Base-by-base conservation (phyloP, 2,888 invertebrate genomes). In the Drosophila eohydei region DNA sequence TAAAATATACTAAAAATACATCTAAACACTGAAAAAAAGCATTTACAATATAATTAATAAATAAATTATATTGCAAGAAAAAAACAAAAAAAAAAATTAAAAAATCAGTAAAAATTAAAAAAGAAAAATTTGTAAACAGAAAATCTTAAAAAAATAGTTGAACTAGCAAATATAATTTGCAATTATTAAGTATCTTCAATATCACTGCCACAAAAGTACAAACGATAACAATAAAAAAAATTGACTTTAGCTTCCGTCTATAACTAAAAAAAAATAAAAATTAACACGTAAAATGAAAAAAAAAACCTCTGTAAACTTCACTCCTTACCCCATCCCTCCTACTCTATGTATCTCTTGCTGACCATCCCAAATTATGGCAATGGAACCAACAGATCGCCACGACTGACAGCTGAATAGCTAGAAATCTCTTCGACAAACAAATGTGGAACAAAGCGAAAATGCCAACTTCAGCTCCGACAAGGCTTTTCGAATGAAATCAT, bases 161-260 rank as follows among this genome's bases (percentile, higher is more conserved):
- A 16, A 21, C 2, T 16, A 2, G 50, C 50, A 34, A 50, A 50
- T 50, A 21, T 7, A 50, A 50, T 50, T 50, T 50, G 50, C 50
- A 50, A 12, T 3, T 12, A 21, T 6, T 6, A 32, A 50, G 21
- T 3, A 34, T 50, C 50, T 50, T 50, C 50, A 50, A 50, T 50
- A 50, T 12, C n/a, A 50, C 30, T 32, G 50, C 50, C 50, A 12
- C 32, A 50, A 50, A 48, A 50, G 50, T 50, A 50, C 50, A 50
- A 50, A 34, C 2, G 3, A 50, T 34, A 34, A 50, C 32, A 50
- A 50, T 28, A 46, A 28, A 44, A 46, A 28, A 8, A 30, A 46
- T 9, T 41, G 41, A 41, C 41, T 16, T 38, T 41, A 41, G 16
- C 40, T 3, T 16, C 16, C 16, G 40, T 16, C 40, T 41, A 16